phyloP scores from a whole-genome alignment of 2,797 vertebrate species.

The Natrix natrix region DNA sequence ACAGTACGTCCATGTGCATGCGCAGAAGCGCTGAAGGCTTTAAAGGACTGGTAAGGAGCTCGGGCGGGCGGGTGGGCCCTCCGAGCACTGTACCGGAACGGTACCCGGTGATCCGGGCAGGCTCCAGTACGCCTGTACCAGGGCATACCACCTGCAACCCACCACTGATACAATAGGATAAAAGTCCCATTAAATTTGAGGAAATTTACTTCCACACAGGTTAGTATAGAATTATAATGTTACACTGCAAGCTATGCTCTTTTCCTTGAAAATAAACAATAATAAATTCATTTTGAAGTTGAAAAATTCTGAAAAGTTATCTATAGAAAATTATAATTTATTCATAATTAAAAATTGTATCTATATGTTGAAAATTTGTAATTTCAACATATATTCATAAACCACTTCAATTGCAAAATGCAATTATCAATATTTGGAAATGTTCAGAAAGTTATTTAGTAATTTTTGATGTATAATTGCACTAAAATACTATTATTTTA shows the following conservation, averaged over 20 bases:
- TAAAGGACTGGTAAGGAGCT: too few relatives aligned
- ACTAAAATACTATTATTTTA: background rate
- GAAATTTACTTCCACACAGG: background rate
- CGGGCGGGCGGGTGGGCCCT: too few relatives aligned
- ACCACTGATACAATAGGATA: too few relatives aligned
- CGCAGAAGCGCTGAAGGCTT: too few relatives aligned
- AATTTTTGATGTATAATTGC: background rate
- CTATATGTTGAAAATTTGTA: background rate
- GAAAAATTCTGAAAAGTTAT: background rate
- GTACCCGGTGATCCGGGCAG: too few relatives aligned
- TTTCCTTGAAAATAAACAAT: background rate
- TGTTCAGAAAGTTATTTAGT: background rate
- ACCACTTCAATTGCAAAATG: background rate
- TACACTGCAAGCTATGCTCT: background rate
- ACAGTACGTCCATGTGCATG: too few relatives aligned
- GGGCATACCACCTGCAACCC: too few relatives aligned
- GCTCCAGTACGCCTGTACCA: too few relatives aligned
- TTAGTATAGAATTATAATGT: background rate
- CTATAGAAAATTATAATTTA: background rate
- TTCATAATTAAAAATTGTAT: background rate
- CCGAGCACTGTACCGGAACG: too few relatives aligned
- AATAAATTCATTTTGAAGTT: background rate
- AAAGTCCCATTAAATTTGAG: background rate
- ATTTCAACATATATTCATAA: fast-evolving
- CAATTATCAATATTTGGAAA: background rate